phyloP scores from a whole-genome alignment of 2,888 invertebrate genomes.

The Erynnis tages region DNA sequence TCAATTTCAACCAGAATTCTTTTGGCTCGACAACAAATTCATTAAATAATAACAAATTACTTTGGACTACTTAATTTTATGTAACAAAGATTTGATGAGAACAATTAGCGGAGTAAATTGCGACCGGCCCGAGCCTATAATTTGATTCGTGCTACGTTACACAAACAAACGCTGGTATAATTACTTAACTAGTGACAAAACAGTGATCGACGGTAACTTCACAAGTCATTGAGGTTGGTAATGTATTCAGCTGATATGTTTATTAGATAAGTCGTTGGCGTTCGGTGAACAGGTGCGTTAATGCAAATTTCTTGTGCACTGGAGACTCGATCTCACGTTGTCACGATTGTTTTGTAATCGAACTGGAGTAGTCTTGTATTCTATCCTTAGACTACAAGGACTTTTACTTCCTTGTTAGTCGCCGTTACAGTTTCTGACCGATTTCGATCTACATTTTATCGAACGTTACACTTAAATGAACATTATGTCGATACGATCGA shows the following conservation, averaged over 20 bases:
- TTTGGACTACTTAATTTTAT: slow-evolving; percentile 19
- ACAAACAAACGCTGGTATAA: slow-evolving; percentile 4
- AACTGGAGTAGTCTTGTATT: slow-evolving; percentile 38
- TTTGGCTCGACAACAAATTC: slow-evolving; percentile 11
- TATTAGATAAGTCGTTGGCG: slow-evolving; percentile 48
- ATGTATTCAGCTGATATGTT: slow-evolving; percentile 49
- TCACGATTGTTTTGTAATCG: slow-evolving; percentile 53
- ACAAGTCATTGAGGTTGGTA: slow-evolving; percentile 45
- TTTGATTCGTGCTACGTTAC: not conserved
- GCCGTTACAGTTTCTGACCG: slow-evolving; percentile 44
- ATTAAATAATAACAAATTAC: slow-evolving; percentile 24
- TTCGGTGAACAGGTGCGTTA: slow-evolving; percentile 53
- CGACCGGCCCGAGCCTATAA: not conserved
- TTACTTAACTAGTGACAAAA: slow-evolving; percentile 27
- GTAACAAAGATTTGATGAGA: slow-evolving; percentile 15
- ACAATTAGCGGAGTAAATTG: slow-evolving; percentile 6
- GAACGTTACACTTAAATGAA: slow-evolving; percentile 48
- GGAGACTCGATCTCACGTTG: slow-evolving; percentile 38
- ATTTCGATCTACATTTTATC: slow-evolving; percentile 36
- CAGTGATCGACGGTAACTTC: slow-evolving; percentile 50
- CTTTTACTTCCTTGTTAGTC: slow-evolving; percentile 62
- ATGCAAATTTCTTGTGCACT: slow-evolving; percentile 50
- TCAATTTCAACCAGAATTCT: slow-evolving; percentile 12
- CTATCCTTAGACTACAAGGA: slow-evolving; percentile 55
- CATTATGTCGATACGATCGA: slow-evolving; percentile 51